Evolutionary conservation across 2,797 vertebrate genomes (phyloP).

Genomic region (Malacoctenus gilli): DNA sequence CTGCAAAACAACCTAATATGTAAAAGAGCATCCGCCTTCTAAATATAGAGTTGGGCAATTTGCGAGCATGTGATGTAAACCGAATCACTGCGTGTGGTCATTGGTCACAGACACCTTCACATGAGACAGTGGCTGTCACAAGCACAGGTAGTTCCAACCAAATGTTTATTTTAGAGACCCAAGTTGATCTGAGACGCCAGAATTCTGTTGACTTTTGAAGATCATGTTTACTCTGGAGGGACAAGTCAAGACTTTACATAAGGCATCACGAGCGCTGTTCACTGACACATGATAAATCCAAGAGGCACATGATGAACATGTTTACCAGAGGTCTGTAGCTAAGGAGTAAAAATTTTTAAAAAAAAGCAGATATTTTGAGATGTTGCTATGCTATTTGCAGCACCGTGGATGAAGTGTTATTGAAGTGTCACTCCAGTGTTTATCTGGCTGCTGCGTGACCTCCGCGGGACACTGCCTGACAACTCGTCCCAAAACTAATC

Average conservation of each 20-base stretch:
- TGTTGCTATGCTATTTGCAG: constrained; percentile 64
- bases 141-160: not conserved
- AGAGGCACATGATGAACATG: constrained; percentile 31
- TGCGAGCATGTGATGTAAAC: constrained; percentile 20
- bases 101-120: constrained; percentile 2
- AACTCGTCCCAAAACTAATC: constrained; percentile 36
- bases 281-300: constrained; percentile 40
- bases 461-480: constrained; percentile 33
- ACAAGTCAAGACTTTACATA: constrained; percentile 18
- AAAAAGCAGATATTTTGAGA: constrained; percentile 60
- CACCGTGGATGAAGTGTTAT: constrained; percentile 16
- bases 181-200: too few relatives aligned
- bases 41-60: constrained; percentile 15
- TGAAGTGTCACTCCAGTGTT: constrained; percentile 51
- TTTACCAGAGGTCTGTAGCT: constrained; percentile 13
- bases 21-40: constrained; percentile 1
- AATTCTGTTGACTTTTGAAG: not conserved
- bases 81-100: not conserved
- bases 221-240: constrained; percentile 4
- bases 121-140: not conserved
- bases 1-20: constrained; percentile 11
- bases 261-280: constrained; percentile 8
- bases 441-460: constrained; percentile 53
- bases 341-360: too few relatives aligned
- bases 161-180: not conserved